Percentiles rank a stretch among this genome's conserved stretches.
Evolutionary conservation across 2,888 invertebrate species (phyloP).

Genomic region (Athrips mouffetella): DNA sequence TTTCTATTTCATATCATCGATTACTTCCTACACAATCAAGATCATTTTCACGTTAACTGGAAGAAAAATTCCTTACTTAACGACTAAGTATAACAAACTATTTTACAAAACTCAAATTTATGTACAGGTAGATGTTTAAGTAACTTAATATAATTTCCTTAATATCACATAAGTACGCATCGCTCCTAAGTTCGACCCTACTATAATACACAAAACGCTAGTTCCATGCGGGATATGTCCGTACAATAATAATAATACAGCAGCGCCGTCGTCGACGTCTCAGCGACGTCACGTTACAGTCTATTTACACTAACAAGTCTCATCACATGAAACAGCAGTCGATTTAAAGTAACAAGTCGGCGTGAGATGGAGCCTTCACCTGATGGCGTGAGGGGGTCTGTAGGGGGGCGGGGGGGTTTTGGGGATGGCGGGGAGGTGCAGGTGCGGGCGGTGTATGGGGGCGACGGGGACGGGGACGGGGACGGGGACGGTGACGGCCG

Average conservation of each 20-base stretch:
- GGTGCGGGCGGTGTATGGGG: constrained; percentile 54
- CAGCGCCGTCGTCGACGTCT: constrained; percentile 37
- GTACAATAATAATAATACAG: constrained; percentile 63
- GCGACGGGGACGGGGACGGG: constrained; percentile 33
- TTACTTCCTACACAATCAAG: constrained; percentile 22
- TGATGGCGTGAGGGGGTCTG: constrained; percentile 70
- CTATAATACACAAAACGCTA: constrained; percentile 46
- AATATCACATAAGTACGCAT: constrained; percentile 76
- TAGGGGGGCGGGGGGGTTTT: constrained; percentile 75
- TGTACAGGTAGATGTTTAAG: constrained; percentile 60
- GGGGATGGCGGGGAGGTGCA: constrained; percentile 43
- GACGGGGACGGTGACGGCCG: constrained; percentile 33
- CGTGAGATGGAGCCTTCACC: constrained; percentile 64
- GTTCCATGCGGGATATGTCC: constrained; percentile 65
- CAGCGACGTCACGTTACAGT: constrained; percentile 30
- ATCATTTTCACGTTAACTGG: constrained; percentile 45
- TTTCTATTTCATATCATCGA: constrained; percentile 15
- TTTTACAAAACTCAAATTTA: constrained; percentile 55
- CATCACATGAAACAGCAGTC: constrained; percentile 74
- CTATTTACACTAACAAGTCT: constrained; percentile 57
- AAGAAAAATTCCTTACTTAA: constrained; percentile 47
- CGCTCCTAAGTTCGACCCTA: constrained; percentile 53
- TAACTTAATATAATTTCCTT: constrained; percentile 59
- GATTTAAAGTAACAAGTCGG: constrained; percentile 59
- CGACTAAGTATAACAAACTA: constrained; percentile 34